A percentile compares a stretch with the other conserved stretches of the same genome.
These are phyloP conservation scores for Synanthedon vespiformis DNA, from an alignment of 2,888 invertebrate species.

Conservation along the genomic window DNA sequence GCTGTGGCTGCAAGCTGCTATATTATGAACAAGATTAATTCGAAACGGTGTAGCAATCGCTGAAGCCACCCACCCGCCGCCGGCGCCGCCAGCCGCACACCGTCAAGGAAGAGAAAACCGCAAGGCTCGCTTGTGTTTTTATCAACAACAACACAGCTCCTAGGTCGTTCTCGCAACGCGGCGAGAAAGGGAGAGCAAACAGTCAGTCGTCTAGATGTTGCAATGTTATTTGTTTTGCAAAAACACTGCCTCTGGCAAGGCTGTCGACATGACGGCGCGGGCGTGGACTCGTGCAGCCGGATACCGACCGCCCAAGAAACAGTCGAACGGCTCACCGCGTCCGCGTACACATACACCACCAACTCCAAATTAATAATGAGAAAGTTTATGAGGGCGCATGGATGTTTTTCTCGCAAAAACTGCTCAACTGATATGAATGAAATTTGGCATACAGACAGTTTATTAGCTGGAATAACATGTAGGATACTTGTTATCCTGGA, in stretches of 20 bases:
- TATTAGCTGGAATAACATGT: no score
- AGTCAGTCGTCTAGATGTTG: constrained; percentile 27
- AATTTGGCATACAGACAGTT: no score
- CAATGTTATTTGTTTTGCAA: constrained; percentile 54
- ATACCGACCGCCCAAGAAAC: constrained; percentile 24
- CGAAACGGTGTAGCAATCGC: constrained; percentile 9
- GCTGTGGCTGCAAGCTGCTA: constrained; percentile 4
- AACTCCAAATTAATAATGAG: background rate
- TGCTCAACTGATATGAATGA: no score
- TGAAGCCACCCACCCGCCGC: background rate
- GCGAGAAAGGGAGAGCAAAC: constrained; percentile 39
- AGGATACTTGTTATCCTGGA: no score
- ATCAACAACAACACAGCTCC: background rate
- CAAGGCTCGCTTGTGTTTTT: constrained; percentile 8
- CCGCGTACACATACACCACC: background rate
- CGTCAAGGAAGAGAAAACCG: constrained; percentile 10
- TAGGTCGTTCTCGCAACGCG: constrained; percentile 24
- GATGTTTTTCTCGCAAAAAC: no score
- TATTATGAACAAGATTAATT: constrained; percentile 4
- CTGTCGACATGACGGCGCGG: constrained; percentile 25
- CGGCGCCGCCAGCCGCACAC: background rate
- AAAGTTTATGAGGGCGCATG: no score
- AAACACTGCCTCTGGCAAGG: constrained; percentile 55
- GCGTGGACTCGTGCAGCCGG: constrained; percentile 12
- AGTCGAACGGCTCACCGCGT: background rate